Evolutionary conservation across 1,140 invertebrate species (phyloP), one percentile per base, ranked within the genome.

Genomic region (Amphibalanus amphitrite): DNA sequence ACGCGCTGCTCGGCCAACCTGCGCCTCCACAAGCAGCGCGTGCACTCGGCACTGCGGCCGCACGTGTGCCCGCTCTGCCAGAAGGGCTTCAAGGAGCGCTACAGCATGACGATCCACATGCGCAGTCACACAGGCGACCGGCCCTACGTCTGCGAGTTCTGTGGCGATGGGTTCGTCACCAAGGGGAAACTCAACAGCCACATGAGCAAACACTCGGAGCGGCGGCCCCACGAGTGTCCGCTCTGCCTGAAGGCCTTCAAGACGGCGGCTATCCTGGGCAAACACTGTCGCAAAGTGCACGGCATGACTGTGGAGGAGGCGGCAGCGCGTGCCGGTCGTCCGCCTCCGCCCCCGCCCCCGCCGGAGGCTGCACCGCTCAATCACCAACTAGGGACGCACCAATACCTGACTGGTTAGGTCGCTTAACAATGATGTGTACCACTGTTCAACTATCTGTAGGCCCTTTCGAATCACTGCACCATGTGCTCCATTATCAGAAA

Each of bases 81-180:
- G 47, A 59, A 59, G 47, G 47, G 6, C 6, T 59, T 59, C 47
- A 59, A 59, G 47, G 47, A 59, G 47, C 47, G 47, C 47, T 59
- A 59, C 47, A 59, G 23, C 47, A 76, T 84, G n/a, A 81, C 82
- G 73, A 83, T 83, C 72, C 83, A 84, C 74, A 80, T 81, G 71
- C 76, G 82, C 70, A 82, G 79, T 74, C 82, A 83, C 75, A 82
- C 80, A 4, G 84, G 83, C 74, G 84, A 85, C 75, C 78, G 84
- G 30, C 84, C 85, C 15, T 86, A 80, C 75, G 83, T 83, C 73
- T 86, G 84, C 75, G 78, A 81, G 71, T 79, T 83, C 30, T 86
- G 84, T 75, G 82, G 84, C 72, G 75, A 81, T 33, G 79, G 80
- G 25, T 85, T 85, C 77, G 82, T 84, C n/a, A 85, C 84, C 4